phyloP scores from a whole-genome alignment of 2,797 vertebrate genomes.

The Sardinella longiceps region DNA sequence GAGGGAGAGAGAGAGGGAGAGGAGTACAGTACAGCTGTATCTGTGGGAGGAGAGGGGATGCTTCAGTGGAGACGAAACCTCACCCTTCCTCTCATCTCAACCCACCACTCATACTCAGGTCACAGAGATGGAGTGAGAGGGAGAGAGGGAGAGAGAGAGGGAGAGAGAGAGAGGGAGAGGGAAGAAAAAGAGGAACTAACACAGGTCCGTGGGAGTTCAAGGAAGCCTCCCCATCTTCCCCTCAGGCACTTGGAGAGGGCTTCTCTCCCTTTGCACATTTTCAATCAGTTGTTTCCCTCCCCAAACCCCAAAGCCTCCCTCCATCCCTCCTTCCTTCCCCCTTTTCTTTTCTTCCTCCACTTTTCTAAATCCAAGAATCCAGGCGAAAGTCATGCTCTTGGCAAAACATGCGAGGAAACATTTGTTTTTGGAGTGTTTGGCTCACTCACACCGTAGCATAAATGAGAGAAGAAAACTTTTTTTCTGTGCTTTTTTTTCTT shows the following conservation, averaged over 20 bases:
- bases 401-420: slow-evolving; percentile 61
- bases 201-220: not conserved
- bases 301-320: not conserved
- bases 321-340: slow-evolving; percentile 40
- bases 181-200: not conserved
- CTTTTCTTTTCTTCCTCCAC: slow-evolving; percentile 60
- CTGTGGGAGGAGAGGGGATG: slow-evolving; percentile 19
- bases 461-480: slow-evolving; percentile 64
- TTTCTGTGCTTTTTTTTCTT: slow-evolving; percentile 41
- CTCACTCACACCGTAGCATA: slow-evolving; percentile 55
- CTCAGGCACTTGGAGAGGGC: slow-evolving; percentile 1
- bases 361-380: slow-evolving; percentile 61
- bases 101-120: not conserved
- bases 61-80: not conserved
- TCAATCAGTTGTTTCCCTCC: slow-evolving; percentile 30
- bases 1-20: not conserved
- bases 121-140: not conserved
- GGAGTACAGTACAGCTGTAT: slow-evolving; percentile 20
- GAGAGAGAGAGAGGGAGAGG: not conserved
- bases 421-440: slow-evolving; percentile 66
- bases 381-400: slow-evolving; percentile 72
- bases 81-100: not conserved
- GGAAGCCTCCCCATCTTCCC: not conserved
- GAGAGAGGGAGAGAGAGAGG: not conserved
- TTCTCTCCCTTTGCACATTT: slow-evolving; percentile 59